Evolutionary conservation across 2,797 vertebrate species (phyloP).

Genomic region (Podarcis lilfordi): DNA sequence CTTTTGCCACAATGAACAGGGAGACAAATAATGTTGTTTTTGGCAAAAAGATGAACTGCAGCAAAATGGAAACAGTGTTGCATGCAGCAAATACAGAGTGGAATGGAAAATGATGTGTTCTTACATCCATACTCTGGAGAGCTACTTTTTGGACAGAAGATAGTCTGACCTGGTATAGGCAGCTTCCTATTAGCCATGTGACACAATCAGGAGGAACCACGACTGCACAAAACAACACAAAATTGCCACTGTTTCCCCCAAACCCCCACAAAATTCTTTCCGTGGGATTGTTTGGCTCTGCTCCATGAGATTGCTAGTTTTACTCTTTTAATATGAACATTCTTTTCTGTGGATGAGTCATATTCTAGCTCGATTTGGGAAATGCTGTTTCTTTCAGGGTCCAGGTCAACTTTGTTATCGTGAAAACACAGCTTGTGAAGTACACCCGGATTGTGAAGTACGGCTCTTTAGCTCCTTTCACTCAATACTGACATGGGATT

Average conservation of each 20-base stretch:
- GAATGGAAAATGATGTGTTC: too few relatives aligned
- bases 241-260: not conserved
- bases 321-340: not conserved
- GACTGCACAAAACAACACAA: too few relatives aligned
- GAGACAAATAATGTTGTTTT: too few relatives aligned
- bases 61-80: too few relatives aligned
- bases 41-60: too few relatives aligned
- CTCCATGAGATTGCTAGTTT: not conserved
- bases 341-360: not conserved
- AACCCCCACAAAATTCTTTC: not conserved
- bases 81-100: too few relatives aligned
- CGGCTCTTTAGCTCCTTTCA: not conserved
- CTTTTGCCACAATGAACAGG: too few relatives aligned
- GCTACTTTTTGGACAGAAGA: too few relatives aligned
- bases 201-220: too few relatives aligned
- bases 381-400: constrained; percentile 26
- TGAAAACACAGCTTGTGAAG: not conserved
- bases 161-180: too few relatives aligned
- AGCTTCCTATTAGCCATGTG: too few relatives aligned
- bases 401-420: not conserved
- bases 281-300: not conserved
- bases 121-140: too few relatives aligned
- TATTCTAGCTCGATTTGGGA: not conserved
- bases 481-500: not conserved
- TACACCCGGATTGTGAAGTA: not conserved